Evolutionary conservation across 2,113 vertebrate genomes (phyloP), one percentile per base, ranked within the genome.

Genomic region (Clarias magur): DNA sequence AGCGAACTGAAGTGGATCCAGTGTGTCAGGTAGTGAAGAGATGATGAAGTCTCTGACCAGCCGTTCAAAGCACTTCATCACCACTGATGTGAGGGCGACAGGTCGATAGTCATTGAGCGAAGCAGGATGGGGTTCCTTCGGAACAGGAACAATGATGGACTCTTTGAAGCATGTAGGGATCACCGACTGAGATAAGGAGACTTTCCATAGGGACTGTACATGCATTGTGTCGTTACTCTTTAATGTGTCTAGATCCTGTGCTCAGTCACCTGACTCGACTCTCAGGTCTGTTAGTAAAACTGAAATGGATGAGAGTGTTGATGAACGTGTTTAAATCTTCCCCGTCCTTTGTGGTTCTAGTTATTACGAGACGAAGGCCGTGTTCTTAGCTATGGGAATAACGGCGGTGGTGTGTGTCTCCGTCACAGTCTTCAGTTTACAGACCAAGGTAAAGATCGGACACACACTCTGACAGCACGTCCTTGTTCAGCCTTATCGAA

Each of bases 401-500:
- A 99, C 97, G 0, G 96, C 96, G 2, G 89, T 98, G 0, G 97
- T 99, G 80, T 96, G 97, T 91, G 92, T 98, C 34, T 76, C 94
- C 0, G 97, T 99, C 88, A 99, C 97, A 67, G 81, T 99, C 94
- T 99, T 99, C 96, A 98, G 97, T 94, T 98, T 99, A 93, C 98
- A 99, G 93, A 99, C 97, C 76, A 99, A 99, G 97, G 98, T 97
- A 94, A 80, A 86, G 88, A 34, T 59, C 38, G 73, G 81, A 83
- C 72, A 65, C 27, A 19, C 78, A 88, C 84, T 65, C 54, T 63
- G 68, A 80, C 88, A 92, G 91, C 88, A 87, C 70, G 82, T 88
- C 92, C 94, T 93, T 95, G 93, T 94, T 92, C 53, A 89, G 85
- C 59, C 0, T 85, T 91, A 92, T 92, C 91, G 92, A 94, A 94